Conservation (phyloP, 2,113 vertebrate genomes). For the Amazona guildingii region DNA sequence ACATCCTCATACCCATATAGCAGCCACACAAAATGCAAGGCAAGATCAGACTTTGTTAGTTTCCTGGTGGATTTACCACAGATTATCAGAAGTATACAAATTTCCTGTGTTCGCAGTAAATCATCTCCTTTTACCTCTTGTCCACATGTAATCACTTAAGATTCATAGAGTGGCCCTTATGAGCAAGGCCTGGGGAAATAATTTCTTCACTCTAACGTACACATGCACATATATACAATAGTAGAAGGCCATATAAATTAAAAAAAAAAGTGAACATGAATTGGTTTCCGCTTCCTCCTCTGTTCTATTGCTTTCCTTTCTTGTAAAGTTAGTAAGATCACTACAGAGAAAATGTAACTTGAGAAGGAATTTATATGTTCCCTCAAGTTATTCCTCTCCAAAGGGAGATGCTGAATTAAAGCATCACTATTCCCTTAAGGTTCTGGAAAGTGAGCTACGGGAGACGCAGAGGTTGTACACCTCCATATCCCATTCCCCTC, state of each 20-base stretch:
- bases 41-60: neutral
- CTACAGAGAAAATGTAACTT: neutral
- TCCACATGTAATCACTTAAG: constrained; percentile 6
- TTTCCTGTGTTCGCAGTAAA: constrained; percentile 12
- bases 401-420: neutral
- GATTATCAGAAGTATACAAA: neutral
- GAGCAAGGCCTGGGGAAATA: neutral
- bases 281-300: neutral
- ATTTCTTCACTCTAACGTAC: neutral
- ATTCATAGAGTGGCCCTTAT: neutral
- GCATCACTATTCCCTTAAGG: neutral
- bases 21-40: neutral
- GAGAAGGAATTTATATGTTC: neutral
- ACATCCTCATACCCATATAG: neutral
- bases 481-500: neutral
- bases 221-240: neutral
- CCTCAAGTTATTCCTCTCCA: neutral
- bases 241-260: neutral
- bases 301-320: neutral
- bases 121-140: constrained; percentile 8
- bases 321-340: neutral
- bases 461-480: neutral
- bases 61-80: neutral
- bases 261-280: neutral
- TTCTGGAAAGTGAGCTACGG: neutral